A percentile compares a stretch with the other conserved stretches of the same genome.
These are phyloP conservation scores for Tylochromis polylepis DNA, from an alignment of 2,113 vertebrate species.

Conservation along the genomic window DNA sequence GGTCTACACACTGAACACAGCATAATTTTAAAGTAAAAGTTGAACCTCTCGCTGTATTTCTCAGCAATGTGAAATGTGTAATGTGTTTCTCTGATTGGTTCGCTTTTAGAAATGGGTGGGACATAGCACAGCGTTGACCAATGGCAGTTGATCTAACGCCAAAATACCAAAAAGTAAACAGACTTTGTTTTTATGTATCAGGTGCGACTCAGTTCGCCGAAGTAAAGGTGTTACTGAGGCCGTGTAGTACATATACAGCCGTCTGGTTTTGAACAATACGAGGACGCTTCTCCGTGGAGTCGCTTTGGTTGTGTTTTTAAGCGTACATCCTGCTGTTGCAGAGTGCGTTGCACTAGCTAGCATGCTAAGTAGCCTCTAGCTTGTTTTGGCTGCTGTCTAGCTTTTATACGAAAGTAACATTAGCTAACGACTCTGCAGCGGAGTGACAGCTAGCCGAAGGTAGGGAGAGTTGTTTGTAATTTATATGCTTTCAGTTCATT, in stretches of 20 bases:
- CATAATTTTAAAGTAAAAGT: not conserved
- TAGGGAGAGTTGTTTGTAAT: not conserved
- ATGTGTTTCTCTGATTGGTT: slow-evolving; percentile 26
- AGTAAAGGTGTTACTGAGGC: not conserved
- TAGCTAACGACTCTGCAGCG: not conserved
- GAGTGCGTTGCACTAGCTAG: not conserved
- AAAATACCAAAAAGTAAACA: slow-evolving; percentile 47
- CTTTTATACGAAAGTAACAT: not conserved
- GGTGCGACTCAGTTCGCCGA: not conserved
- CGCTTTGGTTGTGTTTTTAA: not conserved
- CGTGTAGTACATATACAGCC: not conserved
- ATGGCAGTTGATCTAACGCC: not conserved
- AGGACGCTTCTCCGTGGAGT: no score
- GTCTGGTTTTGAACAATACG: not conserved
- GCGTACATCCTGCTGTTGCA: not conserved
- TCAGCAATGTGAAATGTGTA: not conserved
- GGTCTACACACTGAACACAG: not conserved
- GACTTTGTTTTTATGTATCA: slow-evolving; percentile 49
- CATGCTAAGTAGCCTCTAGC: slow-evolving; percentile 4
- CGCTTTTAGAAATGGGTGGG: not conserved
- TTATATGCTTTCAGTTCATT: not conserved
- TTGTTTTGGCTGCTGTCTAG: not conserved
- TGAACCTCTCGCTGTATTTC: not conserved
- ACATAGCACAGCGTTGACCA: not conserved
- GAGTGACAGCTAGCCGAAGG: not conserved